Conservation (phyloP, 2,113 vertebrate genomes). For the Antigone vipio region DNA sequence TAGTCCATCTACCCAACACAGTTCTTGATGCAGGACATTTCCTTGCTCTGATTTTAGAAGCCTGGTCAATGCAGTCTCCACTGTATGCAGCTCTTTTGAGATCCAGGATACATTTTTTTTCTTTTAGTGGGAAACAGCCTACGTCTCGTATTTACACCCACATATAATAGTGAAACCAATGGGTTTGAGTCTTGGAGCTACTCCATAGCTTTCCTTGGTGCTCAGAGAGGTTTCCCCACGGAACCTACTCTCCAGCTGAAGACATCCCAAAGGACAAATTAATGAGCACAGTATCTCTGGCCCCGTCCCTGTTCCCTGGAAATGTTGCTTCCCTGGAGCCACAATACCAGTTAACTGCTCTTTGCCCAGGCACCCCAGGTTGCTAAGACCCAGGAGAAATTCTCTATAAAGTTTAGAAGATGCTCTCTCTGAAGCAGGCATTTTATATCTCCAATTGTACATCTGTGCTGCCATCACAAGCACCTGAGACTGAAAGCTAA, state of each 20-base stretch:
- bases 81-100: not conserved
- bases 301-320: not conserved
- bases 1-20: not conserved
- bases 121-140: not conserved
- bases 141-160: not conserved
- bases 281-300: not conserved
- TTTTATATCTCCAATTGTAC: not conserved
- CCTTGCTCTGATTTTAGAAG: not conserved
- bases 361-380: not conserved
- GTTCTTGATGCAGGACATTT: not conserved
- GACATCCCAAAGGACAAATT: not conserved
- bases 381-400: not conserved
- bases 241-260: not conserved
- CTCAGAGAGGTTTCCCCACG: not conserved
- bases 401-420: not conserved
- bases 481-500: not conserved
- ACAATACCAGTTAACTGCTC: not conserved
- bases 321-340: not conserved
- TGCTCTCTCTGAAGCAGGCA: not conserved
- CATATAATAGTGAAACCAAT: not conserved
- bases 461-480: not conserved
- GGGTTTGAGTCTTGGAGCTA: not conserved
- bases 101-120: not conserved
- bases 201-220: not conserved
- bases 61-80: not conserved